Evolutionary conservation across 2,888 invertebrate species (phyloP), one percentile per base, ranked within the genome.

Genomic region (Cantharis rustica): DNA sequence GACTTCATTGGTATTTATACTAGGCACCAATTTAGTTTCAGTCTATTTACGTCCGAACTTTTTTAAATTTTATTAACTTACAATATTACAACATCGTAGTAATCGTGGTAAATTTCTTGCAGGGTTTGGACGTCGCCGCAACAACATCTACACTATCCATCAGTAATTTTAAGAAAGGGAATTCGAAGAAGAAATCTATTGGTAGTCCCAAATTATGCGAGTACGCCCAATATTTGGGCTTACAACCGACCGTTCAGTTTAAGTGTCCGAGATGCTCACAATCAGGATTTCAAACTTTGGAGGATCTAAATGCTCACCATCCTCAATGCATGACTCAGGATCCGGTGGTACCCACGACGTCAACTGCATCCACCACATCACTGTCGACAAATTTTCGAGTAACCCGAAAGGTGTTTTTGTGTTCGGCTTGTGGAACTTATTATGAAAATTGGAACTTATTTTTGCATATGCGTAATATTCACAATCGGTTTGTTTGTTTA

Each of bases 361-460:
- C 17, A 74, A 78, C 70, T 73, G 70, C 68, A 66, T 31, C 75
- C 26, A 31, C 84, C 72, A 84, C 89, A 13, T 89, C 90, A 61
- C 83, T 87, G 47, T 89, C 83, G 79, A 87, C 90, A 68, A 91
- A 90, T 83, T 92, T 93, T 69, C 90, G 93, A 85, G 91, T 93
- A 66, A 93, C 93, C n/a, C 89, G 94, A 64, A 94, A 95, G 86
- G 94, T 95, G 77, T 96, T 94, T 86, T 88, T 95, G 71, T 96
- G 96, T 86, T 93, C 95, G 13, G 93, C 94, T 0, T 96, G 96
- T 86, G 94, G 93, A 66, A 95, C 94, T 11, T 95, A 95, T 84
- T 95, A 95, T 88, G 95, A 95, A 87, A 94, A 95, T 84, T 95
- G 95, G 95, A 95, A 95, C 88, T 90, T 96, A 77, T 96, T 95